Conservation (phyloP, 1,140 invertebrate species). For the Octopus sinensis region DNA sequence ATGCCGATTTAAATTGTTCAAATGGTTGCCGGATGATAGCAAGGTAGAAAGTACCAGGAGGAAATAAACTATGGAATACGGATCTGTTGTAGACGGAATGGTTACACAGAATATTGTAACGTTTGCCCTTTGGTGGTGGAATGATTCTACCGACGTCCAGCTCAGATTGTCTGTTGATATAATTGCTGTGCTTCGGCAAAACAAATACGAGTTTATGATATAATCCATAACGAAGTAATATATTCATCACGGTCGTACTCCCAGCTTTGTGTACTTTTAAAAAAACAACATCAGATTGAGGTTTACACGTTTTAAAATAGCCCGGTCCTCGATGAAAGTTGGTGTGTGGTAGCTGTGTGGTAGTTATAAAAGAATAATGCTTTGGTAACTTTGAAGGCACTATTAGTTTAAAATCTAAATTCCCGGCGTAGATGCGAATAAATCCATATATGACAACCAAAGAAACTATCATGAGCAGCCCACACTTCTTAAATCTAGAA, state of each 20-base stretch:
- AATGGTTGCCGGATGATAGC: constrained; percentile 43
- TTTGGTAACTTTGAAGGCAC: too few species aligned
- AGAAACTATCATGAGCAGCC: too few species aligned
- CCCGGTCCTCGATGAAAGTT: too few species aligned
- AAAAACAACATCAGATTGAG: constrained; percentile 17
- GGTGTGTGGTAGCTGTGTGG: too few species aligned
- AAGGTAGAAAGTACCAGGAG: constrained; percentile 37
- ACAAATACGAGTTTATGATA: constrained; percentile 33
- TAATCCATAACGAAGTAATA: constrained; percentile 39
- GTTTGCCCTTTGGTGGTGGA: constrained; percentile 14
- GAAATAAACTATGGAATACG: constrained; percentile 29
- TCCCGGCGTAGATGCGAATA: too few species aligned
- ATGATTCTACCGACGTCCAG: constrained; percentile 20
- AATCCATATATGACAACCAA: too few species aligned
- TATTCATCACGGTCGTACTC: constrained; percentile 40
- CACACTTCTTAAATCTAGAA: too few species aligned
- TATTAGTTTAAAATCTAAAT: too few species aligned
- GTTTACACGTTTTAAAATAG: neutral
- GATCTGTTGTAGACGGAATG: constrained; percentile 39
- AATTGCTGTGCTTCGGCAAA: constrained; percentile 25
- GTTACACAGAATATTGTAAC: constrained; percentile 39
- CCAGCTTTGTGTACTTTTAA: constrained; percentile 47
- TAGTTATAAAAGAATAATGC: too few species aligned
- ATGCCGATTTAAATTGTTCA: constrained; percentile 41
- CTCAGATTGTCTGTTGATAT: constrained; percentile 22